Percentiles rank a stretch among this genome's conserved stretches.
Evolutionary conservation across 2,113 vertebrate genomes (phyloP).

Genomic region (Psophia crepitans): DNA sequence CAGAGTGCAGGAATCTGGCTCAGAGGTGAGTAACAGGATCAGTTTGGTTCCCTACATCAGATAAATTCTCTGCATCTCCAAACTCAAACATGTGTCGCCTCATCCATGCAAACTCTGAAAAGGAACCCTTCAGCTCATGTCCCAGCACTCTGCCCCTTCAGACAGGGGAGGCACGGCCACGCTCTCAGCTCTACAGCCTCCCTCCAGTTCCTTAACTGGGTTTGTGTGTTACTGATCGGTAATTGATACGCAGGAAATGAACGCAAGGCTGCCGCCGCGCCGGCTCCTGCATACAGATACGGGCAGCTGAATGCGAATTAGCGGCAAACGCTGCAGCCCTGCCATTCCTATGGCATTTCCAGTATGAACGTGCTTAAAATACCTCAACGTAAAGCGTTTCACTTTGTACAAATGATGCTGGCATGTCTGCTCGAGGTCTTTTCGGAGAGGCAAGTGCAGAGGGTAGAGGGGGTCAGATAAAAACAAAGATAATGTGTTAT

Average conservation of each 20-base stretch:
- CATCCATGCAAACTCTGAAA: neutral
- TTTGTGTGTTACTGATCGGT: constrained; percentile 5
- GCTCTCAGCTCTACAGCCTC: neutral
- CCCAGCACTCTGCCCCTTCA: neutral
- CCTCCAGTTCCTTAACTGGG: neutral
- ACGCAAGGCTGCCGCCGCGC: neutral
- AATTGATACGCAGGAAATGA: constrained; percentile 55
- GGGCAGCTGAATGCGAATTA: constrained; percentile 35
- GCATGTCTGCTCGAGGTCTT: neutral
- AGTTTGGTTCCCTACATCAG: neutral
- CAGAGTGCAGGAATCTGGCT: neutral
- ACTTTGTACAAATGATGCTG: neutral
- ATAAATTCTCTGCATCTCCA: neutral
- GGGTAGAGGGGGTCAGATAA: neutral
- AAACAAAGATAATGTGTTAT: neutral
- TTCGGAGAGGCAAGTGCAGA: neutral
- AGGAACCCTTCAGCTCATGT: neutral
- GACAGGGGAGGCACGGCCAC: neutral
- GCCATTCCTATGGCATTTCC: constrained; percentile 38
- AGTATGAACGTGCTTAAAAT: constrained; percentile 7
- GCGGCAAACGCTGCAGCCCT: neutral
- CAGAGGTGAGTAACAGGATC: neutral
- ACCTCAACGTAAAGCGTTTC: neutral
- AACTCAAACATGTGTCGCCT: neutral
- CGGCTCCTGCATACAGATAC: constrained; percentile 30